These are phyloP conservation scores for Eutolmus rufibarbis DNA, from an alignment of 2,888 invertebrate species.

Conservation along the genomic window DNA sequence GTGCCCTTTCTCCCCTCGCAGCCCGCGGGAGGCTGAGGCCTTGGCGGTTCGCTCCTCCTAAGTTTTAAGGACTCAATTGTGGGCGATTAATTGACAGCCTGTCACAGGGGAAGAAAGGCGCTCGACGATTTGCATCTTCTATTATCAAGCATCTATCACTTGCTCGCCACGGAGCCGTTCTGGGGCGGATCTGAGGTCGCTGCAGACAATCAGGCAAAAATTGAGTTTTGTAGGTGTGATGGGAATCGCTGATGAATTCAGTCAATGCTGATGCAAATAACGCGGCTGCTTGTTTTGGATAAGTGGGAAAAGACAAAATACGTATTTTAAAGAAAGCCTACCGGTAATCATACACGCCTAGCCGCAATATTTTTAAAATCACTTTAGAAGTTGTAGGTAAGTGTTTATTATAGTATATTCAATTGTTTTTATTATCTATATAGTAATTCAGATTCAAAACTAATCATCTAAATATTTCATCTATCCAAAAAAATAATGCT, in stretches of 20 bases:
- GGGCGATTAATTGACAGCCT: conserved; percentile 44
- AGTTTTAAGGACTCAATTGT: conserved; percentile 12
- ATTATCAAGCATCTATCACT: conserved; percentile 10
- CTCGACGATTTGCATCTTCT: conserved; percentile 33
- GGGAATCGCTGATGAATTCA: conserved; percentile 1
- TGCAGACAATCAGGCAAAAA: background rate
- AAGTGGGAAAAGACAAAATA: background rate
- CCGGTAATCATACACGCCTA: background rate
- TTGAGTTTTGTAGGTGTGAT: background rate
- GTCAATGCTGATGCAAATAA: too few relatives aligned
- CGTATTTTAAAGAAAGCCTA: background rate
- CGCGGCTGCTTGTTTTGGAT: background rate
- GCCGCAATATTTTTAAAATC: too few relatives aligned
- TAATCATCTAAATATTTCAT: too few relatives aligned
- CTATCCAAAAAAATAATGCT: too few relatives aligned
- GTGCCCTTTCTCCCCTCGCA: background rate
- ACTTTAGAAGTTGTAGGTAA: background rate
- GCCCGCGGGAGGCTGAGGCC: background rate
- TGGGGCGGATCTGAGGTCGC: background rate
- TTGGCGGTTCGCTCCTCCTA: background rate
- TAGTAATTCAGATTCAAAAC: too few relatives aligned
- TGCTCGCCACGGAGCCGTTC: background rate
- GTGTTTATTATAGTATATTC: too few relatives aligned
- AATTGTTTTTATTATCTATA: too few relatives aligned
- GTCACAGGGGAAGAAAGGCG: conserved; percentile 37